Percentiles rank a stretch among this genome's conserved stretches.
Evolutionary conservation across 2,797 vertebrate species (phyloP).

Genomic region (Acanthiza pusilla): DNA sequence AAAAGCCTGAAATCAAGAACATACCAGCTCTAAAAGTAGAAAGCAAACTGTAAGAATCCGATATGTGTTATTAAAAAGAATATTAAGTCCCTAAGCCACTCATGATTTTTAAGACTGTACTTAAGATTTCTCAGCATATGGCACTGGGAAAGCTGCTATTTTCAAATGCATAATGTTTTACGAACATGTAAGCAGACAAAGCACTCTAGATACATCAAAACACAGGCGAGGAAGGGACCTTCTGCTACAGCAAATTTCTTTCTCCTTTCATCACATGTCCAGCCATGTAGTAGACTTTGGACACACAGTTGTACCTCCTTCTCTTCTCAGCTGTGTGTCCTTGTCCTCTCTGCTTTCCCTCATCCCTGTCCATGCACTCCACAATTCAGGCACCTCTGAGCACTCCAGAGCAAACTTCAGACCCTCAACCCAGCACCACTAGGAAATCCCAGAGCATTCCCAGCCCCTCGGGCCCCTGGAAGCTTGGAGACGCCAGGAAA

Average conservation of each 20-base stretch:
- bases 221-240: slow-evolving; percentile 45
- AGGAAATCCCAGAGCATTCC: not conserved
- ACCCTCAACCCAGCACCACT: accelerated
- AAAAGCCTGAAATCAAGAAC: slow-evolving; percentile 54
- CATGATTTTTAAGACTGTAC: slow-evolving; percentile 38
- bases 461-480: not conserved
- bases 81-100: slow-evolving; percentile 45
- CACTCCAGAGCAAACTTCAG: not conserved
- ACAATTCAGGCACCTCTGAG: not conserved
- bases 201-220: slow-evolving; percentile 41
- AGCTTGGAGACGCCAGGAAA: not conserved
- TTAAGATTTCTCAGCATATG: slow-evolving; percentile 63
- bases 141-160: slow-evolving; percentile 57
- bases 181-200: slow-evolving; percentile 54
- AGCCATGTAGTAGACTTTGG: not conserved
- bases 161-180: slow-evolving; percentile 63
- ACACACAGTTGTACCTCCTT: not conserved
- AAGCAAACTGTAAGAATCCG: slow-evolving; percentile 47
- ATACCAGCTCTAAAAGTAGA: slow-evolving; percentile 37
- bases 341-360: not conserved
- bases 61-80: slow-evolving; percentile 43
- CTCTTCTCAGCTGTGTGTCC: not conserved
- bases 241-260: slow-evolving; percentile 31
- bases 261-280: not conserved
- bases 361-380: not conserved